Base-by-base conservation (phyloP, 1,140 invertebrate species). In the Coboldia fuscipes region DNA sequence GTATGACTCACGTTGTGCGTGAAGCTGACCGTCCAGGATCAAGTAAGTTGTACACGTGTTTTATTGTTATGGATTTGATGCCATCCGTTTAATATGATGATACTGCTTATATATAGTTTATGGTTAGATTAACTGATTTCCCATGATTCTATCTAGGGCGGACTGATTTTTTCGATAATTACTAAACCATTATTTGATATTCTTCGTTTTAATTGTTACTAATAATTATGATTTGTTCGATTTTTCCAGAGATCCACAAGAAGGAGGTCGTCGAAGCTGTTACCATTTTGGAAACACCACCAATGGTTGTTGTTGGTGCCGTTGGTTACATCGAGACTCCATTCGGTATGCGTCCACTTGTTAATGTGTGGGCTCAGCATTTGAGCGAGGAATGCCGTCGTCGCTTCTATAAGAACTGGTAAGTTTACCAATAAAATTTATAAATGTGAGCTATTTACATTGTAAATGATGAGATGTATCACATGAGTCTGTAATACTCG, bases 361-460 rank as follows among this genome's bases (percentile, higher is more conserved):
- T 90, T 39, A 94, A 93, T 33, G 77, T 99, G 19, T 99, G 88
- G 80, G 93, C 96, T 35, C 92, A 98, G 58, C 96, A 99, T 70
- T 67, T 99, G 46, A 85, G 84, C 26, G 96, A 99, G 62, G 96
- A 98, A 52, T 97, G 90, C 57, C 75, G 84, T 44, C 77, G 96
- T 54, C 72, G 96, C 45, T 97, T 98, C 68, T 99, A 99, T 68
- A 99, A 97, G 70, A 98, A 99, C 63, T 99, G 96, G 96, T 99
- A 73, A 66, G 60, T 60, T 45, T 33, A 21, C 12, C n/a, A 26
- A 7, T 34, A 7, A 24, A 12, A 39, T 44, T 35, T 21, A 29
- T n/a, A 27, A 19, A 38, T 27, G 29, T 41, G 26, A 39, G 21
- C 13, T 18, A 2, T 14, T 12, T 37, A 21, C 14, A n/a, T 27